phyloP scores from a whole-genome alignment of 2,113 vertebrate genomes.

The Formicarius rufipectus region DNA sequence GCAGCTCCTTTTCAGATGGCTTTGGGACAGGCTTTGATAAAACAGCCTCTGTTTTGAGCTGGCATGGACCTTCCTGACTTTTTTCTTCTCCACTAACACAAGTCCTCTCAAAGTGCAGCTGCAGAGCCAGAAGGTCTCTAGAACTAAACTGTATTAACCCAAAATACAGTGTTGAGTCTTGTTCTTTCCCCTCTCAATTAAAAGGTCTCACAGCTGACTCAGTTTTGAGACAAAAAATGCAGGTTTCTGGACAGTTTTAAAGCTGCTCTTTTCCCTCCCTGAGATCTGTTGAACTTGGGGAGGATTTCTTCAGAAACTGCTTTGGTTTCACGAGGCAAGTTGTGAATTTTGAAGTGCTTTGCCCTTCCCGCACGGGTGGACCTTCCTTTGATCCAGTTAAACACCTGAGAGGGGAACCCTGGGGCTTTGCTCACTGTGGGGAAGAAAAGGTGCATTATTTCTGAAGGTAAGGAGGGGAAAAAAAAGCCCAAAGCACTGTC shows the following conservation, averaged over 20 bases:
- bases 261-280: background rate
- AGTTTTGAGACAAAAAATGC: background rate
- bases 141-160: background rate
- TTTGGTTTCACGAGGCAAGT: background rate
- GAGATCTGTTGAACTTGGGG: background rate
- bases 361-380: background rate
- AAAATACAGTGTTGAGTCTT: accelerated
- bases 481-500: background rate
- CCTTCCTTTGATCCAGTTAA: background rate
- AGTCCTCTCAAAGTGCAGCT: background rate
- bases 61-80: background rate
- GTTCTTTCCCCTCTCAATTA: background rate
- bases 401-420: background rate
- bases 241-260: background rate
- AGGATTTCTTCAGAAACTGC: background rate
- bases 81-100: background rate
- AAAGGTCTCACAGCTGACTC: background rate
- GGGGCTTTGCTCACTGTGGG: background rate
- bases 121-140: background rate
- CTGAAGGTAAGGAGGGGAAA: background rate
- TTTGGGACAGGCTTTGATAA: background rate
- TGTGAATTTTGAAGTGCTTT: background rate
- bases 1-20: background rate
- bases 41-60: background rate
- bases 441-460: background rate